phyloP scores from a whole-genome alignment of 2,113 vertebrate genomes.

The Poicephalus gulielmi region DNA sequence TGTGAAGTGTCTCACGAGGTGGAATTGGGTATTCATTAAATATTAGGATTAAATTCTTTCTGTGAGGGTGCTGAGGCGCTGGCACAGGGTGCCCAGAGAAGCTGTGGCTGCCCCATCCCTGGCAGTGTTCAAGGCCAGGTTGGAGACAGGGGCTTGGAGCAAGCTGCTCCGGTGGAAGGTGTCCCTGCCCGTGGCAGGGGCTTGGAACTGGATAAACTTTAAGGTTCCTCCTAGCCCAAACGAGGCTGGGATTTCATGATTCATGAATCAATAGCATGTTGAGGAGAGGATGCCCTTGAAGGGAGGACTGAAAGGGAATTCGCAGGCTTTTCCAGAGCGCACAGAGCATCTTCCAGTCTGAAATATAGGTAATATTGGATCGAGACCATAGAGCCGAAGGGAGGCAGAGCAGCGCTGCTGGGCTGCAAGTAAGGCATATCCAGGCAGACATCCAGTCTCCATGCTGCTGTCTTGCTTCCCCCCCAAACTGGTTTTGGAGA shows the following conservation, averaged over 20 bases:
- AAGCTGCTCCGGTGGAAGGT: too few species aligned
- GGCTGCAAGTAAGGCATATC: not conserved
- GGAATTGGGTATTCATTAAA: not conserved
- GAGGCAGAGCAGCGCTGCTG: too few species aligned
- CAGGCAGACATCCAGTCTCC: not conserved
- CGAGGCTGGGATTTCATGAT: not conserved
- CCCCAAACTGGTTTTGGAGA: not conserved
- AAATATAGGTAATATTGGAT: not conserved
- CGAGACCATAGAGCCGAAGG: not conserved
- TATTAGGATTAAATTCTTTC: too few species aligned
- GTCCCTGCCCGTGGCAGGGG: too few species aligned
- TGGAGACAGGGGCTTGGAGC: too few species aligned
- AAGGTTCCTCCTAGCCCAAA: too few species aligned
- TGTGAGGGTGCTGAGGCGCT: too few species aligned
- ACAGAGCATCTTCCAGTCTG: not conserved
- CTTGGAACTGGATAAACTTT: too few species aligned
- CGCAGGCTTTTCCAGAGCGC: fast-evolving
- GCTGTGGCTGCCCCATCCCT: too few species aligned
- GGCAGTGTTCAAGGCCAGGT: too few species aligned
- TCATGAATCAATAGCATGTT: too few species aligned
- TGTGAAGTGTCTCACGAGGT: not conserved
- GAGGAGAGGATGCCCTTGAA: not conserved
- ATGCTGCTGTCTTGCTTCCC: not conserved
- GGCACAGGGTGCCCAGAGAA: too few species aligned
- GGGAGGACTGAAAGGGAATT: not conserved